A percentile compares a stretch with the other conserved stretches of the same genome.
These are phyloP conservation scores for Thyatira batis DNA, from an alignment of 2,888 invertebrate species.

Conservation along the genomic window DNA sequence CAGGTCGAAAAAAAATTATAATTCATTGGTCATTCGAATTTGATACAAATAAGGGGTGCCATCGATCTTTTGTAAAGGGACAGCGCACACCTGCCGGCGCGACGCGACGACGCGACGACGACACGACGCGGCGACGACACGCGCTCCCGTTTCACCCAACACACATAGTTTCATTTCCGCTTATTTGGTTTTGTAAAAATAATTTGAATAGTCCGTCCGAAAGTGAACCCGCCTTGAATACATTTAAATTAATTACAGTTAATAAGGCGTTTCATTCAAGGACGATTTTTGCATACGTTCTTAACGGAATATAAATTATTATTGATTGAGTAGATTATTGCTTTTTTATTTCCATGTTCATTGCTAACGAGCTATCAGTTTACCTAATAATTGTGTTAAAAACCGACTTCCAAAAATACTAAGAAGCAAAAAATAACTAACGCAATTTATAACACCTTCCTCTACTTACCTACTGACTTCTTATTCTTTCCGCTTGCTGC, in stretches of 20 bases:
- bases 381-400: conserved; percentile 18
- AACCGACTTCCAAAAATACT: neutral
- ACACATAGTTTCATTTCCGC: conserved; percentile 59
- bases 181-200: conserved; percentile 58
- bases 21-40: neutral
- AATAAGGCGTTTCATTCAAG: conserved; percentile 62
- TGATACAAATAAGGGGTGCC: neutral
- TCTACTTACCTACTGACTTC: no score
- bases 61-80: neutral
- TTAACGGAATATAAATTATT: conserved; percentile 59
- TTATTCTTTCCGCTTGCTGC: no score
- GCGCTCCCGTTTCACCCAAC: conserved; percentile 33
- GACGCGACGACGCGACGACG: neutral
- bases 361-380: conserved; percentile 20
- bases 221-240: conserved; percentile 67
- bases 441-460: no score
- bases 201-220: conserved; percentile 61
- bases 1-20: no score
- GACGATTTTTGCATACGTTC: conserved; percentile 74
- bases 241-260: conserved; percentile 74
- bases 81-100: conserved; percentile 16
- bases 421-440: no score
- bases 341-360: conserved; percentile 32
- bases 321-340: conserved; percentile 28
- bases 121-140: neutral